A percentile compares a stretch with the other conserved stretches of the same genome.
Evolutionary conservation across 2,797 vertebrate species (phyloP).

Genomic region (Silurus lanzhouensis): DNA sequence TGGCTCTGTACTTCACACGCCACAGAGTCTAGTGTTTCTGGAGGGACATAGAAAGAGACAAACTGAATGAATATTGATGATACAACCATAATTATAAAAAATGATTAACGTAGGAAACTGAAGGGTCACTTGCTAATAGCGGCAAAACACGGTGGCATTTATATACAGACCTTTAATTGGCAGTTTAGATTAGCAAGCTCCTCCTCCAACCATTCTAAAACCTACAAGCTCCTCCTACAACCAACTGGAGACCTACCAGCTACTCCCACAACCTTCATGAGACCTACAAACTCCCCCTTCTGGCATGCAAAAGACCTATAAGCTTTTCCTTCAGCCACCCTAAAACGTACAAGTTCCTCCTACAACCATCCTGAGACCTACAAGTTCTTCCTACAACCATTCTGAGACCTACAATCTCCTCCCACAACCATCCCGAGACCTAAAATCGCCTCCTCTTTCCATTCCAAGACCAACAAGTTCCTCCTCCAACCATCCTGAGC

Average conservation of each 20-base stretch:
- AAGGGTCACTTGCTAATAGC: too few relatives aligned
- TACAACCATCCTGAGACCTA: too few relatives aligned
- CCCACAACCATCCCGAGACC: too few relatives aligned
- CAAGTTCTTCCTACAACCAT: too few relatives aligned
- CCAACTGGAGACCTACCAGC: background rate
- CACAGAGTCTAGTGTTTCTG: slow-evolving; percentile 83
- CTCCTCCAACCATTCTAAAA: background rate
- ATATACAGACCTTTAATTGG: background rate
- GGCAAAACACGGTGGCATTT: background rate
- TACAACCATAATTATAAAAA: background rate
- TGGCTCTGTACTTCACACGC: slow-evolving; percentile 83
- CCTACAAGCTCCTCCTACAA: background rate
- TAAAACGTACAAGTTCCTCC: background rate
- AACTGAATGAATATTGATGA: background rate
- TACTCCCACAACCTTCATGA: background rate
- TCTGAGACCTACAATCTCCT: too few relatives aligned
- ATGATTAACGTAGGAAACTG: background rate
- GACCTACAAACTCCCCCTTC: background rate
- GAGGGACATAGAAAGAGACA: slow-evolving; percentile 35
- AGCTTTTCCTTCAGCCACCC: too few relatives aligned
- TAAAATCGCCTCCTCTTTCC: background rate
- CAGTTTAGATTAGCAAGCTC: too few relatives aligned
- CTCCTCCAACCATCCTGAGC: too few relatives aligned
- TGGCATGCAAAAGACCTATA: background rate
- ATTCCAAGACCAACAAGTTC: too few relatives aligned